Base-by-base conservation (phyloP, 2,888 invertebrate genomes). In the Alentia gelatinosa region DNA sequence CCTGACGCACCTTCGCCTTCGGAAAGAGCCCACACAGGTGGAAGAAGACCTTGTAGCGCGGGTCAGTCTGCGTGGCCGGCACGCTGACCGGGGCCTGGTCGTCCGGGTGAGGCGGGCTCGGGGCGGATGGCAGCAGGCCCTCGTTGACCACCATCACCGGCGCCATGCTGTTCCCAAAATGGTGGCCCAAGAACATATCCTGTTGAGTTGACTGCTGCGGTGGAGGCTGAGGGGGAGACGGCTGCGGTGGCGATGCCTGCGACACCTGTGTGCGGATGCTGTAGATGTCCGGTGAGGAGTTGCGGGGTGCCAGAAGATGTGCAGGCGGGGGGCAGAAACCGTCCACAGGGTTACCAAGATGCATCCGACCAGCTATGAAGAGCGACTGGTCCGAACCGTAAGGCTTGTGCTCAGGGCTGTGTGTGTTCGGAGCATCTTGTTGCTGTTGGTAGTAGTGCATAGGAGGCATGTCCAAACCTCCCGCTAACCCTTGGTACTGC, bases 1-100 rank as follows among this genome's bases (percentile, higher is more conserved):
- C 98, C 89, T 97, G 97, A 89, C 97, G 97, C n/a, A 99, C 99
- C 95, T 98, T 98, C 93, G 98, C 97, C 94, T 98, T 98, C 0
- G 98, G 98, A 96, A 99, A 99, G 91, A 99, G 97, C 90, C 98
- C 98, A n/a, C 98, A 97, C 92, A 99, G 96, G 96, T 98, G 98
- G 96, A 98, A 98, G 96, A 98, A 98, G 95, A 98, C 96, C 93
- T 97, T 97, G 40, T 97, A 97, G 0, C 98, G 97, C 33, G 97
- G 97, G 94, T 98, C 98, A 33, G 92, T 92, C 0, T 92, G 92
- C 0, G 90, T 74, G 74, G 19, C 56, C 9, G 63, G 33, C 30
- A 23, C 23, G 39, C 23, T 90, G 37, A 19, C 37, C 12, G 37
- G 33, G 26, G n/a, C 9, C 90, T 79, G 79, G 26, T 47, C 39